A percentile compares a stretch with the other conserved stretches of the same genome.
phyloP scores from a whole-genome alignment of 2,797 vertebrate species.

The Squalus acanthias region DNA sequence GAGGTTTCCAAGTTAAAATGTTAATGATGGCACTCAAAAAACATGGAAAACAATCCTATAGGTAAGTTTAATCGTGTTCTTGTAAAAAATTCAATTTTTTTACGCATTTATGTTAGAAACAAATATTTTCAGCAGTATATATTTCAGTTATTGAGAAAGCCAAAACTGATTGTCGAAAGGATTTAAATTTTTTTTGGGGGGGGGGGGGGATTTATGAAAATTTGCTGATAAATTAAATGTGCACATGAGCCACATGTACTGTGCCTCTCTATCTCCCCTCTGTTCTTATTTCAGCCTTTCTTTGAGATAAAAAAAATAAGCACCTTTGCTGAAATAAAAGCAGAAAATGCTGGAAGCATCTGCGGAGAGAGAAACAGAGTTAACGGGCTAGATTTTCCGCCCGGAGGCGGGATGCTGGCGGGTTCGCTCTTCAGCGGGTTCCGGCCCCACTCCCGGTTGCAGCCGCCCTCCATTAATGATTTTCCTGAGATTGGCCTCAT shows the following conservation, averaged over 20 bases:
- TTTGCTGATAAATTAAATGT: background rate
- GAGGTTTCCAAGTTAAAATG: background rate
- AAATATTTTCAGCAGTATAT: background rate
- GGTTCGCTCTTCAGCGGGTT: no score
- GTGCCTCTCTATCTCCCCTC: background rate
- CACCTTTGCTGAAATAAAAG: background rate
- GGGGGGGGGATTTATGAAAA: background rate
- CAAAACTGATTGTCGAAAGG: background rate
- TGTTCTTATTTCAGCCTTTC: no score
- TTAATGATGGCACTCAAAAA: background rate
- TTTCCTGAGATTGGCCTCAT: no score
- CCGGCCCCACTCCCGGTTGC: no score
- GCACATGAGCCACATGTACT: background rate
- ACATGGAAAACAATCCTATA: background rate
- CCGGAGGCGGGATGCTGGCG: no score
- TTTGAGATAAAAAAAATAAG: background rate
- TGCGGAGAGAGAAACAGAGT: no score
- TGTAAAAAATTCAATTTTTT: background rate
- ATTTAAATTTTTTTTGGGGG: background rate
- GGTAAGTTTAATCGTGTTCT: background rate
- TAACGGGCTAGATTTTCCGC: no score
- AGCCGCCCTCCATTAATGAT: no score
- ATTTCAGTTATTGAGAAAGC: background rate
- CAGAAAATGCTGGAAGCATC: no score
- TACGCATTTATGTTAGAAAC: background rate